Base-by-base conservation (phyloP, 2,797 vertebrate species). In the Steatocranus sp. region DNA sequence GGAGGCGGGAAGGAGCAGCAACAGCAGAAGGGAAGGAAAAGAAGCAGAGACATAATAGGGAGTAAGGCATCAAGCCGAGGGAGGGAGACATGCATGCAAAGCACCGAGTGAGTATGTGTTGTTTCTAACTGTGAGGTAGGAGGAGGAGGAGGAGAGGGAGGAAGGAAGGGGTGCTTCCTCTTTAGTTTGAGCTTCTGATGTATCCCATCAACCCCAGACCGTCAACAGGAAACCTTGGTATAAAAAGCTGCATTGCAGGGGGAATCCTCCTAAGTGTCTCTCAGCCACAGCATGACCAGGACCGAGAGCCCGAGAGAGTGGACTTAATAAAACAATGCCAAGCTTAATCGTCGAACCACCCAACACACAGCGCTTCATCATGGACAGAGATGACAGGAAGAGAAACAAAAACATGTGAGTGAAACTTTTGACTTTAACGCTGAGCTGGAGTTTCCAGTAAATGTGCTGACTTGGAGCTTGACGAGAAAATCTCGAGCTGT, bases 381-480 rank as follows among this genome's bases (percentile, higher is more conserved):
- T 96, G 95, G 95, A 96, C 85, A 87, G 88, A 85, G 94, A 95
- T 84, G 95, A 96, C 93, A 92, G 83, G 87, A 93, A 79, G 84
- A 94, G 91, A 90, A 96, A 95, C 93, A 94, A 92, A 87, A 96
- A 93, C 93, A 93, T 96, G 96, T 96, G 93, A 96, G 95, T 96
- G 58, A 70, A 87, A 53, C 75, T 49, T 83, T 20, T 49, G 15
- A 34, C 38, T 81, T 34, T 41, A 5, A 36, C 2, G 2, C 25
- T 27, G 43, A 73, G 27, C 36, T 9, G 4, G 58, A 8, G 3
- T 56, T 80, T 76, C 9, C 23, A 14, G 46, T 38, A n/a, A 49
- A 82, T 10, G n/a, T 41, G 30, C 48, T 30, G 73, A 75, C 48
- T 76, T 34, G 15, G 7, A 27, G 8, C 41, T 53, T 23, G 2